A percentile compares a stretch with the other conserved stretches of the same genome.
Evolutionary conservation across 1,140 invertebrate species (phyloP).

Genomic region (Venturia canescens): DNA sequence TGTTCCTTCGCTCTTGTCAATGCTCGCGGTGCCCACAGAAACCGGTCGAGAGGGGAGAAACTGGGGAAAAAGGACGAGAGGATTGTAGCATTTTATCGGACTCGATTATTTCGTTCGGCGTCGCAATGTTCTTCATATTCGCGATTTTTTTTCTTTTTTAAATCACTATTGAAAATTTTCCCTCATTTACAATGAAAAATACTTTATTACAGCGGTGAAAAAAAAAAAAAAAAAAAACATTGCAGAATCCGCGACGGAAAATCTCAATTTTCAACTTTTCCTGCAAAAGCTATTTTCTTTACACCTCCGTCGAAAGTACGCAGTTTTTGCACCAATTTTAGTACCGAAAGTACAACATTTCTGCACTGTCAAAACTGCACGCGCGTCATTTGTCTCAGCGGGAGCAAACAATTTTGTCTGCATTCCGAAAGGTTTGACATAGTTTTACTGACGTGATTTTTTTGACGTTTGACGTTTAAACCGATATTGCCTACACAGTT

Average conservation of each 20-base stretch:
- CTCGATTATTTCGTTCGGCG: not conserved
- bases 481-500: too few species aligned
- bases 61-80: not conserved
- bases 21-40: not conserved
- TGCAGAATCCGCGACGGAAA: not conserved
- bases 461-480: too few species aligned
- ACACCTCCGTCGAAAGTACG: too few species aligned
- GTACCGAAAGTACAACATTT: too few species aligned
- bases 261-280: not conserved
- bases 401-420: too few species aligned
- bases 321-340: too few species aligned
- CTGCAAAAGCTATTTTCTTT: too few species aligned
- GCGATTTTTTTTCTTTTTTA: not conserved
- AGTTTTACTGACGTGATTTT: too few species aligned
- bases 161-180: not conserved
- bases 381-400: too few species aligned
- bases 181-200: not conserved
- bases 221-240: not conserved
- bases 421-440: too few species aligned
- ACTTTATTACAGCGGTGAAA: not conserved
- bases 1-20: not conserved
- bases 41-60: slow-evolving; percentile 11
- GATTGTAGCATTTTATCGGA: not conserved
- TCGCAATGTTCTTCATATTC: not conserved
- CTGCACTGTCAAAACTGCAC: too few species aligned